phyloP scores from a whole-genome alignment of 2,888 invertebrate species.

The Hymenopus coronatus region DNA sequence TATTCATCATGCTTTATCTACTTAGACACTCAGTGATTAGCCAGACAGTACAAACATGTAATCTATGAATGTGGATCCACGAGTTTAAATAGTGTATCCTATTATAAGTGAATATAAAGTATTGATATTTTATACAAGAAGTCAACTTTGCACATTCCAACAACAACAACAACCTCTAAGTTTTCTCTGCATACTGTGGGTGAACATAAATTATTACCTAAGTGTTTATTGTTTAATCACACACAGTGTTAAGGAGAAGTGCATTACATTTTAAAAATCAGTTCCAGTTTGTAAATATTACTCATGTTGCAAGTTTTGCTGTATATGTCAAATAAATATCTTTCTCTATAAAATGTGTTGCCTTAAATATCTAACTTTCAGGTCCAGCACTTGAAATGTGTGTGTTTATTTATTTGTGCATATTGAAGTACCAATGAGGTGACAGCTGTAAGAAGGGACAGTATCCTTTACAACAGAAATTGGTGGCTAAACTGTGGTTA shows the following conservation, averaged over 20 bases:
- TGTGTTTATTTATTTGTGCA: too few species aligned
- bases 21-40: too few species aligned
- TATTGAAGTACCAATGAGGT: too few species aligned
- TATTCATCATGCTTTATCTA: too few species aligned
- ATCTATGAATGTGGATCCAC: too few species aligned
- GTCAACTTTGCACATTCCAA: slow-evolving; percentile 4
- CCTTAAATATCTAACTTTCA: neutral
- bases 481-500: too few species aligned
- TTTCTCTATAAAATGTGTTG: slow-evolving; percentile 21
- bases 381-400: too few species aligned
- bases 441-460: too few species aligned
- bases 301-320: slow-evolving; percentile 28
- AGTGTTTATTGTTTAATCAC: slow-evolving; percentile 10
- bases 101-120: too few species aligned
- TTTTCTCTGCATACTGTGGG: neutral
- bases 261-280: slow-evolving; percentile 9
- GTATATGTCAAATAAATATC: slow-evolving; percentile 32
- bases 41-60: too few species aligned
- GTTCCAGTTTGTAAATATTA: slow-evolving; percentile 32
- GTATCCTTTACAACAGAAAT: too few species aligned
- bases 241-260: neutral
- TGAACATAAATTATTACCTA: neutral
- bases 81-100: too few species aligned
- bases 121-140: neutral
- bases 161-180: neutral